These are phyloP conservation scores for Drosophila sproati DNA, from an alignment of 1,140 invertebrate genomes.

Conservation along the genomic window DNA sequence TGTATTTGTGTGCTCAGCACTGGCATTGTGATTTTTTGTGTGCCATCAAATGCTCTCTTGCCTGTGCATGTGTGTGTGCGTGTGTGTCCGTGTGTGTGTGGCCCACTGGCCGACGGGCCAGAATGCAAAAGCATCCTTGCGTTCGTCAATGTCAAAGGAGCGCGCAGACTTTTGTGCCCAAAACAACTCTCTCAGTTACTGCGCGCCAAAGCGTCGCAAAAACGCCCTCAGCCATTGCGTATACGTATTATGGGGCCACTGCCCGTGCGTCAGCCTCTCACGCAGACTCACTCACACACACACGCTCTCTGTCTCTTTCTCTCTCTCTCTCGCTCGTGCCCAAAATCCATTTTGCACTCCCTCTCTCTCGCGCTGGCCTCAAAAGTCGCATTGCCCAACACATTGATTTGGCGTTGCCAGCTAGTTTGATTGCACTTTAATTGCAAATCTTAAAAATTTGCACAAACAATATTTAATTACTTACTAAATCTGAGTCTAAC, in stretches of 20 bases:
- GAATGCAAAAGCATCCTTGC: conserved; percentile 18
- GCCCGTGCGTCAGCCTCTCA: conserved; percentile 12
- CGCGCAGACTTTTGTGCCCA: neutral
- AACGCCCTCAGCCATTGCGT: conserved; percentile 62
- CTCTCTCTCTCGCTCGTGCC: conserved; percentile 5
- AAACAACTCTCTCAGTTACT: neutral
- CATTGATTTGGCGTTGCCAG: conserved; percentile 50
- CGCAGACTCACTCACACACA: conserved; percentile 2
- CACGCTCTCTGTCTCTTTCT: neutral
- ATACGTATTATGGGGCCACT: conserved; percentile 58
- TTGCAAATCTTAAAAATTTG: too few species aligned
- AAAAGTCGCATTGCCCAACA: conserved; percentile 25
- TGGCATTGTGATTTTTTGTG: conserved; percentile 13
- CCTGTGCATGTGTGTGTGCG: too few species aligned
- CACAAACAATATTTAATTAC: too few species aligned
- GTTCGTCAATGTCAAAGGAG: conserved; percentile 65
- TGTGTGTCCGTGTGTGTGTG: neutral
- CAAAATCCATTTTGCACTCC: conserved; percentile 3
- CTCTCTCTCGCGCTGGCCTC: conserved; percentile 4
- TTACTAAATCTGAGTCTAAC: too few species aligned
- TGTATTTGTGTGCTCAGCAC: conserved; percentile 14
- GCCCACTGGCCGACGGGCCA: neutral
- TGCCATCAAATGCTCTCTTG: conserved; percentile 12
- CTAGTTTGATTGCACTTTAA: neutral
- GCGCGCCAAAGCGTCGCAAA: conserved; percentile 54